phyloP scores from a whole-genome alignment of 1,140 invertebrate genomes.

The Apocrypta bakeri region DNA sequence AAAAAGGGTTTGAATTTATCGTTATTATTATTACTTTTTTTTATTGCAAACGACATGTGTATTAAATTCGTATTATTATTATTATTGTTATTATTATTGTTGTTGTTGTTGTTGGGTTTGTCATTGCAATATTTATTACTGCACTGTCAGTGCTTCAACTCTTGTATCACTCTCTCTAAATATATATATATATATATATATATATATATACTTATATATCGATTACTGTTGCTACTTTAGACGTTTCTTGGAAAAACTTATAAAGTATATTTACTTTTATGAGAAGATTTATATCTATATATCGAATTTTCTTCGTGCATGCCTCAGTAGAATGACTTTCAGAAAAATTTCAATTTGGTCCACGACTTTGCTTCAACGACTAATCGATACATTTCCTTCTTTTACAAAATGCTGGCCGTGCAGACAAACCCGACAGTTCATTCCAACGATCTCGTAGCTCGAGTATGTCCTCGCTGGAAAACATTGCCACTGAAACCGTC shows the following conservation, averaged over 20 bases:
- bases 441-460: slow-evolving; percentile 97
- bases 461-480: slow-evolving; percentile 97
- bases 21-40: not conserved
- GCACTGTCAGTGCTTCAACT: slow-evolving; percentile 58
- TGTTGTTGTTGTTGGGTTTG: slow-evolving; percentile 62
- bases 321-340: slow-evolving; percentile 48
- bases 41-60: not conserved
- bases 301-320: slow-evolving; percentile 39
- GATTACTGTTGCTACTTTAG: slow-evolving; percentile 45
- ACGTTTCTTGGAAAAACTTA: slow-evolving; percentile 44
- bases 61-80: slow-evolving; percentile 42
- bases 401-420: slow-evolving; percentile 77
- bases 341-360: not conserved
- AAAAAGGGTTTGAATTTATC: not conserved
- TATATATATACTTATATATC: slow-evolving; percentile 26
- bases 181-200: not conserved
- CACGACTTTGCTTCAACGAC: not conserved
- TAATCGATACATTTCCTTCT: slow-evolving; percentile 32
- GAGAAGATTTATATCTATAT: slow-evolving; percentile 34
- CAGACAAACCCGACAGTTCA: slow-evolving; percentile 96
- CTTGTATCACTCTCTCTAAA: slow-evolving; percentile 26
- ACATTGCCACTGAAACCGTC: slow-evolving; percentile 95
- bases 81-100: slow-evolving; percentile 61
- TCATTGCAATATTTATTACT: slow-evolving; percentile 65
- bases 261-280: not conserved